Evolutionary conservation across 2,888 invertebrate species (phyloP).

Genomic region (Caenorhabditis imperialis): DNA sequence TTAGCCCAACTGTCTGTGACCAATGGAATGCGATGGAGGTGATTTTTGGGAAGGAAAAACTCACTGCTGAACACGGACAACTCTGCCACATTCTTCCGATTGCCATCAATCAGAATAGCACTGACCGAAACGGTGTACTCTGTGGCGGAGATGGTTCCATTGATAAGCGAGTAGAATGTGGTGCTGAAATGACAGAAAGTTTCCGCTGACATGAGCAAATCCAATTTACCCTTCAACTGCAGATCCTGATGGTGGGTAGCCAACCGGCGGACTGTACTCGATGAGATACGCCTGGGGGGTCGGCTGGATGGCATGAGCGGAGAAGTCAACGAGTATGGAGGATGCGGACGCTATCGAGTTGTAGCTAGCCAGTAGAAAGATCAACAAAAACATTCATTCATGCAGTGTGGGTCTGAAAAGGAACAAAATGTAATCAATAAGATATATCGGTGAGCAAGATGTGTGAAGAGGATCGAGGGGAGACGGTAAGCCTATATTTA

Average conservation of each 20-base stretch:
- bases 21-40: too few species aligned
- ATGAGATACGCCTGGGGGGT: slow-evolving; percentile 63
- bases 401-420: slow-evolving; percentile 15
- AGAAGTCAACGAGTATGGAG: slow-evolving; percentile 69
- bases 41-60: slow-evolving; percentile 31
- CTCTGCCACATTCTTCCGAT: slow-evolving; percentile 60
- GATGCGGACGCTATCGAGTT: slow-evolving; percentile 56
- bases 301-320: slow-evolving; percentile 56
- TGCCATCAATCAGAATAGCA: slow-evolving; percentile 67
- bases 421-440: neutral
- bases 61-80: slow-evolving; percentile 67
- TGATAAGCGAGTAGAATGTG: slow-evolving; percentile 61
- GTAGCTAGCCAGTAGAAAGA: slow-evolving; percentile 57
- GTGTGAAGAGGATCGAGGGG: slow-evolving; percentile 35
- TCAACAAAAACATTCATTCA: slow-evolving; percentile 61
- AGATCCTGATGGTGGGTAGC: slow-evolving; percentile 62
- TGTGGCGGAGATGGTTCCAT: slow-evolving; percentile 72
- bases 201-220: neutral
- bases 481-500: slow-evolving; percentile 33
- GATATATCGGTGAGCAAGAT: slow-evolving; percentile 2
- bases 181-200: slow-evolving; percentile 45
- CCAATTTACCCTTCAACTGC: slow-evolving; percentile 50
- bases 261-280: slow-evolving; percentile 72
- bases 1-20: slow-evolving; percentile 17
- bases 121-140: slow-evolving; percentile 70